Evolutionary conservation across 1,140 invertebrate genomes (phyloP), one percentile per base, ranked within the genome.

Genomic region (Mya arenaria): DNA sequence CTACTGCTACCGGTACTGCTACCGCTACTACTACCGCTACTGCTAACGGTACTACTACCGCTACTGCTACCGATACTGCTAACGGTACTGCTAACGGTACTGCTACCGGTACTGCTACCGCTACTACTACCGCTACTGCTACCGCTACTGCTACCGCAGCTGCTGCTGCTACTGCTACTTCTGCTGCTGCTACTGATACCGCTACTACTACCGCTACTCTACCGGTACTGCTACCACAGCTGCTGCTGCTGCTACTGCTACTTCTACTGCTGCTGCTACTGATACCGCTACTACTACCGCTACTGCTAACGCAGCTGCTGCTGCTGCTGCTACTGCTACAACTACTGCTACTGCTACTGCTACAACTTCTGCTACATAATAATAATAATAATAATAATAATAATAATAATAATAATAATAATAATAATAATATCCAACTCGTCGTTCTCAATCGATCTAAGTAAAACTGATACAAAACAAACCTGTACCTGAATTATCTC

Each of bases 401-500:
- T 10, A 10, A 13, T 48, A 13, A 10, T 13, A 48, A n/a, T 48
- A n/a, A n/a, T 48, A n/a, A 48, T 37, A 30, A 36, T 15, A n/a
- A n/a, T n/a, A n/a, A n/a, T n/a, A n/a, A n/a, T n/a, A n/a, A n/a
- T n/a, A n/a, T n/a, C n/a, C n/a, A n/a, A n/a, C n/a, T n/a, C n/a
- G n/a, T n/a, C n/a, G n/a, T n/a, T n/a, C n/a, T n/a, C n/a, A n/a
- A n/a, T n/a, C n/a, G n/a, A n/a, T n/a, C n/a, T n/a, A n/a, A n/a
- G n/a, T n/a, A n/a, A n/a, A n/a, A n/a, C n/a, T n/a, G n/a, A n/a
- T n/a, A n/a, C 10, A 48, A 13, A n/a, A 48, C n/a, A n/a, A n/a
- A 30, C 58, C 63, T 84, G 68, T 60, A 88, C 87, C 80, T 23
- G 32, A 48, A 17, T 77, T 69, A 37, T 85, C 82, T 62, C 87